These are phyloP conservation scores for Rhinichthys klamathensis DNA, from an alignment of 2,113 vertebrate species.

Conservation along the genomic window DNA sequence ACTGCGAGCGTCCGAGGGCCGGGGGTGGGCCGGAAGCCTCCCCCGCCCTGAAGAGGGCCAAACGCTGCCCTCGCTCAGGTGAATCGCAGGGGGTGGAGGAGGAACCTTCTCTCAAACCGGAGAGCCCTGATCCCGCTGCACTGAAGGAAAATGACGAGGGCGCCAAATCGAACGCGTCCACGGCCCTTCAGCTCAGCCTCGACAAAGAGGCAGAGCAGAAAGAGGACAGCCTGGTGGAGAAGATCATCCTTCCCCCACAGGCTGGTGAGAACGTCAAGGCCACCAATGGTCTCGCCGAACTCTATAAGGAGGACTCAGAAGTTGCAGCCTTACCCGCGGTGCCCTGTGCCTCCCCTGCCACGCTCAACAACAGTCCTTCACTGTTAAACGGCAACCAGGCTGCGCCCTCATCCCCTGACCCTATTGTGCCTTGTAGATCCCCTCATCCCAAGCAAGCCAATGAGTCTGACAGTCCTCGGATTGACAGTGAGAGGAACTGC, in stretches of 20 bases:
- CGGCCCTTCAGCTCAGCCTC: conserved; percentile 83
- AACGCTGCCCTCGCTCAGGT: conserved; percentile 87
- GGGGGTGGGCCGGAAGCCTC: conserved; percentile 74
- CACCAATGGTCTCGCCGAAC: conserved; percentile 88
- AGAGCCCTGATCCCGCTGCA: conserved; percentile 73
- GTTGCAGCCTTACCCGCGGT: conserved; percentile 75
- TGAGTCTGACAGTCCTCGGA: conserved; percentile 57
- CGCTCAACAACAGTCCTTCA: conserved; percentile 71
- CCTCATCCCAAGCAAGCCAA: conserved; percentile 82
- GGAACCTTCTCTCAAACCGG: conserved; percentile 75
- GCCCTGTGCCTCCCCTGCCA: conserved; percentile 79
- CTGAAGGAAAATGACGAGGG: conserved; percentile 82
- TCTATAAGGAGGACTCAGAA: conserved; percentile 77
- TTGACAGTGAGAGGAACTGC: conserved; percentile 63
- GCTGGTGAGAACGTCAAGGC: conserved; percentile 80
- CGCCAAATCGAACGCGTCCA: conserved; percentile 79
- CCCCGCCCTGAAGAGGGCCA: conserved; percentile 88
- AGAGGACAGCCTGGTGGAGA: conserved; percentile 76
- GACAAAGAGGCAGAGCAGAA: conserved; percentile 85
- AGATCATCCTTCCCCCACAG: conserved; percentile 70
- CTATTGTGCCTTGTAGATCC: conserved; percentile 95
- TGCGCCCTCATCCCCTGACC: conserved; percentile 81
- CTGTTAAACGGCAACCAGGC: conserved; percentile 86
- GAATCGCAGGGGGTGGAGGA: conserved; percentile 85
- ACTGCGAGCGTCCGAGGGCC: conserved; percentile 80